Base-by-base conservation (phyloP, 2,888 invertebrate genomes). In the Drosophila paramelanica region DNA sequence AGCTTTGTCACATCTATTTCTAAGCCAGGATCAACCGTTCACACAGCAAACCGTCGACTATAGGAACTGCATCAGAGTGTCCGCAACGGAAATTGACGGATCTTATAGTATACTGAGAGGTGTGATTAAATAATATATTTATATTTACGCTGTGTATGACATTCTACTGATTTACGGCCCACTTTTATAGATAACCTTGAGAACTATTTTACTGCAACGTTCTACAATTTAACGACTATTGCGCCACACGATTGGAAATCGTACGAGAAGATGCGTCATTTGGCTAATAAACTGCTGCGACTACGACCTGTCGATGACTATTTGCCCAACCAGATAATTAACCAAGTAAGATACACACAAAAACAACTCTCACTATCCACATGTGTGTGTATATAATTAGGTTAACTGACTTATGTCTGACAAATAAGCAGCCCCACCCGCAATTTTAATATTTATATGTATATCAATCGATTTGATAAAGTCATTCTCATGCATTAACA, bases 171-270 rank as follows among this genome's bases (percentile, higher is more conserved):
- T 20, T 20, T 20, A 20, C 20, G 14, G 11, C 3, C 4, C 0
- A 23, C 5, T 31, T 38, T 41, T 11, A 14, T 66, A 93, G 93
- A 92, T 79, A 89, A 91, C 55, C 95, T 98, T 8, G 98, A 98
- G 91, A 95, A 97, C 90, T 98, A 99, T 92, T 94, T 99, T 76
- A 98, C 98, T 87, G 96, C 95, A 77, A 98, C 97, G 91, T 99
- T 99, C 93, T 99, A 99, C 93, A 99, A 99, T 93, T 93, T 99
- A 84, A 99, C 99, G 1, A 98, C 99, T 1, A 98, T 99, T 33
- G 98, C 99, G 7, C 93, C 99, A 47, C 98, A 99, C 81, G 98
- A 99, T 92, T 99, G 99, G 98, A 97, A 96, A 92, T 98, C 98
- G 0, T 99, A 99, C 91, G 96, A 97, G 17, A 97, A 98, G 93